Evolutionary conservation across 2,797 vertebrate genomes (phyloP), one percentile per base, ranked within the genome.

Genomic region (Sarcophilus harrisii): DNA sequence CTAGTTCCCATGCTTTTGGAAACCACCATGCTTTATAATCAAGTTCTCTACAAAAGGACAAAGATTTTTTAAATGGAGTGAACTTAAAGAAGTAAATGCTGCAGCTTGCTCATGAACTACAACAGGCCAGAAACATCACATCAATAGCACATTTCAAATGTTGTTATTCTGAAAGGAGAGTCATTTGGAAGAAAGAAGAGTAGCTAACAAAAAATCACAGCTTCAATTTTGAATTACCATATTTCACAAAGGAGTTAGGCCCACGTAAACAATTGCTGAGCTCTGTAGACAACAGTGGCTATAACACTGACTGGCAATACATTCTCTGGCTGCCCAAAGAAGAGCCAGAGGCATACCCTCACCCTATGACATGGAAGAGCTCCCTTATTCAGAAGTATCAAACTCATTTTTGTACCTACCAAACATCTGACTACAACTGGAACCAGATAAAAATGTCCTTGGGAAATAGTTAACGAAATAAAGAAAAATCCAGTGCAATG

Each of bases 71-170:
- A 58, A 91, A 95, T 57, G 81, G 3, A 58, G 3, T n/a, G 12
- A 95, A 52, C 32, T 89, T 93, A 90, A 96, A 96, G 90, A 94
- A 95, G 58, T 58, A 95, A 96, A 96, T 92, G 92, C 5, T 55
- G 90, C 55, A 91, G 92, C 11, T 96, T 94, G 90, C 57, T 95
- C 91, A 95, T 62, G 91, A 91, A 96, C 73, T 58, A 93, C 59
- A 90, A 93, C 0, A 58, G 16, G 3, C 52, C 49, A n/a, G 32
- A 93, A 96, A 59, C 94, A 54, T 58, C 52, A 95, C 11, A 58
- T 57, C 6, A 38, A 29, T 87, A 57, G 29, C 0, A 66, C 1
- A 58, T 45, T 90, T 95, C 13, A 12, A 11, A 90, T 95, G 14
- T 55, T 95, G 38, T 92, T 94, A 81, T 81, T 81, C 94, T 57